These are phyloP conservation scores for Eupeodes latifasciatus DNA, from an alignment of 2,888 invertebrate genomes.

Conservation along the genomic window DNA sequence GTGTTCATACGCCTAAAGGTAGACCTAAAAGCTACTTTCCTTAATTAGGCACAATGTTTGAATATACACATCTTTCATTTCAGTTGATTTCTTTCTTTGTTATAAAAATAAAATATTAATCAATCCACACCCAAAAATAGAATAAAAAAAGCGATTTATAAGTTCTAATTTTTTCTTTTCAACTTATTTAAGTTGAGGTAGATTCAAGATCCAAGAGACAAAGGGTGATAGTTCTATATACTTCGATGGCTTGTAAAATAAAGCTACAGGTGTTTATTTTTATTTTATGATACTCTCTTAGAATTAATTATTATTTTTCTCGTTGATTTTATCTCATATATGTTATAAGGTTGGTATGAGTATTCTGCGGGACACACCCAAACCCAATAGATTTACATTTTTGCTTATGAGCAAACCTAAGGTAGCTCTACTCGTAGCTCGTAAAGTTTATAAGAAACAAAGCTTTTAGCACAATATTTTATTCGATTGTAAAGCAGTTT, in stretches of 20 bases:
- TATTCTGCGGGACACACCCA: constrained; percentile 8
- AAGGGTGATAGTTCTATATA: constrained; percentile 15
- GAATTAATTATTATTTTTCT: constrained; percentile 25
- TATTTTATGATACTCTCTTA: constrained; percentile 37
- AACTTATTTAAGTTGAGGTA: not conserved
- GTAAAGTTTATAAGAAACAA: not conserved
- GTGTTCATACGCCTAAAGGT: too few relatives aligned
- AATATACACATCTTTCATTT: too few relatives aligned
- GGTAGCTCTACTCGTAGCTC: too few relatives aligned
- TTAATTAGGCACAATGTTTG: too few relatives aligned
- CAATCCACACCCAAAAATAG: too few relatives aligned
- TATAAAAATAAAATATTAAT: too few relatives aligned
- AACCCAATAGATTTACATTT: constrained; percentile 30
- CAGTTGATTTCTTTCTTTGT: too few relatives aligned
- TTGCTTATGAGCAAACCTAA: not conserved
- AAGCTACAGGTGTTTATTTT: constrained; percentile 50
- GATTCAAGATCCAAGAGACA: not conserved
- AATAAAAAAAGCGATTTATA: constrained; percentile 6
- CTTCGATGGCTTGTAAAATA: constrained; percentile 36
- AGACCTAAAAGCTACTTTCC: too few relatives aligned
- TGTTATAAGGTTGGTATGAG: not conserved
- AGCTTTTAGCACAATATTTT: constrained; percentile 3
- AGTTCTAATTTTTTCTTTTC: constrained; percentile 38
- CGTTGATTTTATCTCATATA: constrained; percentile 19
- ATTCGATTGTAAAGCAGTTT: constrained; percentile 6